Evolutionary conservation across 2,113 vertebrate genomes (phyloP), one percentile per base, ranked within the genome.

Genomic region (Rhagologus leucostigma): DNA sequence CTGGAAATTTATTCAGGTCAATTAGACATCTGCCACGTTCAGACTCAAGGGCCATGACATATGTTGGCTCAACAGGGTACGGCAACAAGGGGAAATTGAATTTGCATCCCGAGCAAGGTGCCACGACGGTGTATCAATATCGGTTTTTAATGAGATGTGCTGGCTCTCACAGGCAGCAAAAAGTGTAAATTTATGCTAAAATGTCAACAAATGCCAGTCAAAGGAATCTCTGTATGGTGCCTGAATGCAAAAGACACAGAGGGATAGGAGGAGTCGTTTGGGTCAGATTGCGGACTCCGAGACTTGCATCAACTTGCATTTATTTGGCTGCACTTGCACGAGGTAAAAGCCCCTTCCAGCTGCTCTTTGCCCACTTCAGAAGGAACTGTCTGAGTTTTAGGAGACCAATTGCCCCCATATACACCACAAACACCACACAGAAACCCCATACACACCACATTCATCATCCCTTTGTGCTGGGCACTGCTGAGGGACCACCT

Each of bases 121-220:
- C 89, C 90, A 35, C 37, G 13, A 35, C 5, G 13, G 56, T 73
- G 85, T 79, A 90, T 86, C 95, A 46, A 89, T 93, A 96, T 93
- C 42, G 77, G 92, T 97, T 97, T 90, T 93, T 92, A 96, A 97
- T 46, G 88, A 97, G 93, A 89, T 91, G 74, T 97, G 64, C 91
- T 93, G 89, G 49, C 73, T 56, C 53, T 94, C 10, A 12, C 84
- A 97, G 82, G 67, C 84, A 89, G 44, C 53, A 35, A 82, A 88
- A 95, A 62, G 92, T 95, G 96, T 78, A 93, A 97, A 96, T 97
- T 95, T 71, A 94, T 95, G 96, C 95, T 93, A 57, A 96, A 94
- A 78, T 75, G 80, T 87, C 92, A 59, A 47, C 52, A 96, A 97
- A 93, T 97, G 93, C 78, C 95, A 94, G 55, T 89, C 87, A 95